Evolutionary conservation across 2,113 vertebrate species (phyloP), one percentile per base, ranked within the genome.

Genomic region (Gadus macrocephalus): DNA sequence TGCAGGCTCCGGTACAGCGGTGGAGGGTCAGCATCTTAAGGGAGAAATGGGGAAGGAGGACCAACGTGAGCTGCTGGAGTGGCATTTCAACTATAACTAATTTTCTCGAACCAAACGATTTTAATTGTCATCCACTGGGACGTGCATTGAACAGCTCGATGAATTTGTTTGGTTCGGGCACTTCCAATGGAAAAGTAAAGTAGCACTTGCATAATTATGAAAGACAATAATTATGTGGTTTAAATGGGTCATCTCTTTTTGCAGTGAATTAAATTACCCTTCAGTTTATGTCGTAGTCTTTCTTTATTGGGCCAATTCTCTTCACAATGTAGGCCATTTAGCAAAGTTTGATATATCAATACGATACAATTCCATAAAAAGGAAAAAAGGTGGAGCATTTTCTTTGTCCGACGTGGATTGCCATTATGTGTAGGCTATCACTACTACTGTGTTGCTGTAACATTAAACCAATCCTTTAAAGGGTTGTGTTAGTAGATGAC

Each of bases 21-120:
- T 95, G 94, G 56, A 94, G 96, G 58, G 93, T 96, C 88, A 96
- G 92, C 96, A 98, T 98, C 89, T 98, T 96, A 88, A 94, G 98
- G 79, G 95, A 96, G 91, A 97, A 98, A 88, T 96, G 94, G 77
- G 97, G 95, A 80, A 97, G 92, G 77, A 80, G 96, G 92, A 77
- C 94, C 94, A 83, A 96, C 94, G 78, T 96, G 95, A 86, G 95
- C 95, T 93, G 96, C 94, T 97, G 86, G 88, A 81, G 80, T 88
- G 86, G 77, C 9, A 14, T 14, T 49, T 49, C 8, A 2, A 7
- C 42, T 9, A 14, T 11, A 49, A 49, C 11, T 12, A 49, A 49
- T 49, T 9, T 12, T 49, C 8, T 7, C 42, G 12, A 49, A 49
- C 42, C 8, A 49, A 49, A 49, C 11, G 0, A 14, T 49, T 49